A percentile compares a stretch with the other conserved stretches of the same genome.
These are phyloP conservation scores for Entomobrya multifasciata DNA, from an alignment of 2,888 invertebrate species.

Conservation along the genomic window DNA sequence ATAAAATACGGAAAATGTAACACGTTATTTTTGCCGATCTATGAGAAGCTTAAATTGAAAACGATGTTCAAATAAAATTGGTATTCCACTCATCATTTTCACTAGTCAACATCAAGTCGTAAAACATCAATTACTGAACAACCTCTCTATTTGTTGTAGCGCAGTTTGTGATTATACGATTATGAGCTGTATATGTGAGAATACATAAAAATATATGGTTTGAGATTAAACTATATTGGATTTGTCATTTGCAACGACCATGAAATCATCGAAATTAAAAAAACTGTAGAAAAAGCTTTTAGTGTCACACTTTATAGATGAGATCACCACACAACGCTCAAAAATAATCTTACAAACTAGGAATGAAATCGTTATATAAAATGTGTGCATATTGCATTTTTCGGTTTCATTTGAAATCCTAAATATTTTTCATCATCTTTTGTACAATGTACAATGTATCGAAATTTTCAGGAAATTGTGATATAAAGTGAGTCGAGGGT, in stretches of 20 bases:
- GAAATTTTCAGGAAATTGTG: conserved; percentile 63
- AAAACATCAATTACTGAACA: conserved; percentile 15
- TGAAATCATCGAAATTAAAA: conserved; percentile 21
- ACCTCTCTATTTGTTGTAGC: background rate
- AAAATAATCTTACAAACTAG: no score
- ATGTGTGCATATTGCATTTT: background rate
- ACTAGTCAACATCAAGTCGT: background rate
- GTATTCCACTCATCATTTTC: conserved; percentile 11
- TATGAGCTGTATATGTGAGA: conserved; percentile 7
- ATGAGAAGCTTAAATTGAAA: background rate
- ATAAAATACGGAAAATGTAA: background rate
- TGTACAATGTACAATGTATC: background rate
- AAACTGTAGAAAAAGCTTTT: conserved; percentile 5
- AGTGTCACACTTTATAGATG: conserved; percentile 11
- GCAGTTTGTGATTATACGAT: background rate
- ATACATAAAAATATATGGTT: no score
- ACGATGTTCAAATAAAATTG: conserved; percentile 6
- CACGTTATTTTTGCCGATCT: background rate
- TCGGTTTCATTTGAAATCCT: conserved; percentile 24
- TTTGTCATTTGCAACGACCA: background rate
- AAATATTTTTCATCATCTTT: background rate
- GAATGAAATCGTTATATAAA: background rate
- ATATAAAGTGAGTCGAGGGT: conserved; percentile 34
- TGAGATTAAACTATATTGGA: conserved; percentile 22
- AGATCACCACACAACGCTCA: background rate